phyloP scores from a whole-genome alignment of 2,797 vertebrate species.

The Mus caroli region DNA sequence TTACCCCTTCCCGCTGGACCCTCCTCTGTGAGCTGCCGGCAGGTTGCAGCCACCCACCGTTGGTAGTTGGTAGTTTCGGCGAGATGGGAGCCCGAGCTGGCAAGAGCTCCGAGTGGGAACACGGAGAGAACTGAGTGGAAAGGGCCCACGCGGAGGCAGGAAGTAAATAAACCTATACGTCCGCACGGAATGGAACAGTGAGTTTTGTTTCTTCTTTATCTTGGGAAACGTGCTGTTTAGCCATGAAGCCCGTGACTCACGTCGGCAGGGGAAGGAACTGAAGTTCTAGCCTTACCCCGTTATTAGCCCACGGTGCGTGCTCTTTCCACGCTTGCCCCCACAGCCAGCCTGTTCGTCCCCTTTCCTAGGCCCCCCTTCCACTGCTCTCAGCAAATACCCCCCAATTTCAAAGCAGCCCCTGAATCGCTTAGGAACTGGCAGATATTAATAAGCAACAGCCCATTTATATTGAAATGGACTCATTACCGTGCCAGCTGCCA shows the following conservation, averaged over 20 bases:
- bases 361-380: slow-evolving; percentile 33
- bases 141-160: not conserved
- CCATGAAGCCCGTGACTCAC: slow-evolving; percentile 50
- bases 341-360: not conserved
- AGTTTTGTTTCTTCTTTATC: not conserved
- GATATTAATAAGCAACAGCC: slow-evolving; percentile 88
- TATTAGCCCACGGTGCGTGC: slow-evolving; percentile 71
- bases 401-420: slow-evolving; percentile 84
- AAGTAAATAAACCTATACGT: not conserved
- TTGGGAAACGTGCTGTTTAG: slow-evolving; percentile 35
- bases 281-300: slow-evolving; percentile 52
- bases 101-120: not conserved
- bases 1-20: not conserved
- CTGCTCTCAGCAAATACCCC: slow-evolving; percentile 71
- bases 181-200: not conserved
- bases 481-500: slow-evolving; percentile 88
- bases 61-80: not conserved
- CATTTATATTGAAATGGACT: slow-evolving; percentile 90
- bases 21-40: not conserved
- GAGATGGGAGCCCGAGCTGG: not conserved
- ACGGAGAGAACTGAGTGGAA: not conserved
- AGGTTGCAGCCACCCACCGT: rapidly evolving
- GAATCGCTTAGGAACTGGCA: slow-evolving; percentile 87
- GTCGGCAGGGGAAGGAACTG: not conserved
- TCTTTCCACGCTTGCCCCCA: slow-evolving; percentile 62